Percentiles rank a stretch among this genome's conserved stretches.
Evolutionary conservation across 2,797 vertebrate genomes (phyloP).

Genomic region (Otolemur crassicaudatus): DNA sequence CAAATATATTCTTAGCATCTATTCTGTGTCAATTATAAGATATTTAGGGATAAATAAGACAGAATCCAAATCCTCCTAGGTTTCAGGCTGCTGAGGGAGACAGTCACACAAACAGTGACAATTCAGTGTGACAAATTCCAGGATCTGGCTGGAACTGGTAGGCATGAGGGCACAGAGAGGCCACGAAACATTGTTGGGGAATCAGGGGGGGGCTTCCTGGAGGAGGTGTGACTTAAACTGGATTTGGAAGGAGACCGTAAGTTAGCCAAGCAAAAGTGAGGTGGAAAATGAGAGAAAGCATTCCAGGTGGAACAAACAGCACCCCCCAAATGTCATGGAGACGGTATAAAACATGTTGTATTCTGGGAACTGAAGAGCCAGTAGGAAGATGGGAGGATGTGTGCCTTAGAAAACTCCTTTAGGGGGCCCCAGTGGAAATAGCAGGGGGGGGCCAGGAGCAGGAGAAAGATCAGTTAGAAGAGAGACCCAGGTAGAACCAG

Average conservation of each 20-base stretch:
- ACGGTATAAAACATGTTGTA: too few relatives aligned
- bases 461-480: background rate
- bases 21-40: background rate
- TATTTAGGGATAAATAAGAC: background rate
- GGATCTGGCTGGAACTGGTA: background rate
- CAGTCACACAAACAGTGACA: background rate
- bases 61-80: background rate
- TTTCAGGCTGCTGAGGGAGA: background rate
- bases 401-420: background rate
- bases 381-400: background rate
- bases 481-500: background rate
- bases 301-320: background rate
- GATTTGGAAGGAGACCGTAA: background rate
- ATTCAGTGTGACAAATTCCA: background rate
- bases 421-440: fast-evolving
- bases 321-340: background rate
- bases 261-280: background rate
- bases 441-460: background rate
- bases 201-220: background rate
- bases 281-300: background rate
- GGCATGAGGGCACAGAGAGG: background rate
- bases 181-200: background rate
- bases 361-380: too few relatives aligned
- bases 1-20: background rate
- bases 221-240: background rate